Evolutionary conservation across 2,888 invertebrate genomes (phyloP).

Genomic region (Trachelus tabidus): DNA sequence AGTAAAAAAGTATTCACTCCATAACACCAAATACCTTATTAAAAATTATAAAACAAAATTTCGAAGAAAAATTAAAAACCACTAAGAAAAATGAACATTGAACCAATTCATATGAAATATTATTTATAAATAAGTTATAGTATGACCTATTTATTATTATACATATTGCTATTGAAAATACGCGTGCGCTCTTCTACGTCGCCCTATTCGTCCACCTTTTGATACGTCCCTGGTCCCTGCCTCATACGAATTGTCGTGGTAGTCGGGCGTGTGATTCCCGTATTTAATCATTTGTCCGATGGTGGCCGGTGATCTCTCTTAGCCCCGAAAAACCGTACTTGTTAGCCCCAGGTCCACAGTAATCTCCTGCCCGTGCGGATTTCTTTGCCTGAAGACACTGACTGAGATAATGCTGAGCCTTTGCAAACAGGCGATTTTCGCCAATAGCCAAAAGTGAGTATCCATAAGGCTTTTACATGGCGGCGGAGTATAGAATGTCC

Average conservation of each 20-base stretch:
- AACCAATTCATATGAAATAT: background rate
- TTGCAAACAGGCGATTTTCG: conserved; percentile 55
- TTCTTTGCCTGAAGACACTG: background rate
- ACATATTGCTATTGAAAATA: background rate
- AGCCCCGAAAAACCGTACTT: conserved; percentile 28
- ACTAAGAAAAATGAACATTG: too few species aligned
- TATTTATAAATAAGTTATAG: background rate
- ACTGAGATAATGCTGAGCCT: conserved; percentile 53
- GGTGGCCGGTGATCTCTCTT: conserved; percentile 37
- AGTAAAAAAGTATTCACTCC: background rate
- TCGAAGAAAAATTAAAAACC: too few species aligned
- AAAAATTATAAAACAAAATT: background rate
- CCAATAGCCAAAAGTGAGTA: conserved; percentile 62
- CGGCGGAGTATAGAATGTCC: background rate
- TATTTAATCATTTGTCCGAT: conserved; percentile 44
- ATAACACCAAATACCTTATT: background rate
- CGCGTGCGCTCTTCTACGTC: background rate
- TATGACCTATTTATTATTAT: background rate
- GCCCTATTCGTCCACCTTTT: background rate
- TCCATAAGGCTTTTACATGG: background rate
- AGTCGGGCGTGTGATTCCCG: background rate
- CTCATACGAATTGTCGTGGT: background rate
- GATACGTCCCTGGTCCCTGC: background rate
- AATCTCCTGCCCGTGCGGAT: background rate
- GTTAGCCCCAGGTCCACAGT: background rate